Evolutionary conservation across 1,140 invertebrate genomes (phyloP), one percentile per base, ranked within the genome.

Genomic region (Elymnias hypermnestra): DNA sequence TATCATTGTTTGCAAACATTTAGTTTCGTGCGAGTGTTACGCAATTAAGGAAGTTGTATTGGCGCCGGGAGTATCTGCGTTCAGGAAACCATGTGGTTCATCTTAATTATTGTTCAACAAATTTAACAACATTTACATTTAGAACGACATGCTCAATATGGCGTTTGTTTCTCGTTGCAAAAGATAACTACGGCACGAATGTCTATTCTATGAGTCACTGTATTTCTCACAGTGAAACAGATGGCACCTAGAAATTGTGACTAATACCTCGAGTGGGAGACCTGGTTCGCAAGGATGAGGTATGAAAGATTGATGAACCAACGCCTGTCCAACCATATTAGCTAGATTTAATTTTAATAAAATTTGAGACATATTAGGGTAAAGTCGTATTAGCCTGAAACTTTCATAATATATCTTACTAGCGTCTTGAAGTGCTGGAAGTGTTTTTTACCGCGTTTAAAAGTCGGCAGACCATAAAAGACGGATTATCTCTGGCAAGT

Each of bases 231-330:
- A 69, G 51, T 55, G 47, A 61, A 47, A 54, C 57, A 60, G 62
- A 61, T 47, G 54, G 37, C 71, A 69, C 63, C 65, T 67, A 74
- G 72, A 71, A 75, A 50, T 64, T 69, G 58, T 79, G 75, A 74
- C 63, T 74, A 76, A 76, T 72, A 46, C 53, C 40, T 53, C 28
- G 53, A 57, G 53, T 55, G 42, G 56, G 56, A 50, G 44, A 43
- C 28, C 40, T 29, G 23, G 17, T 38, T 44, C 28, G 54, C 53
- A 42, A 57, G 33, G 50, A 31, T 45, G 48, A 45, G 42, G n/a
- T n/a, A n/a, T n/a, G n/a, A n/a, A n/a, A n/a, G n/a, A n/a, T n/a
- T n/a, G n/a, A n/a, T n/a, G n/a, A n/a, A n/a, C n/a, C n/a, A n/a
- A n/a, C n/a, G n/a, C n/a, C n/a, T n/a, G n/a, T n/a, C n/a, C n/a